phyloP scores from a whole-genome alignment of 2,113 vertebrate species.

The Blennius ocellaris region DNA sequence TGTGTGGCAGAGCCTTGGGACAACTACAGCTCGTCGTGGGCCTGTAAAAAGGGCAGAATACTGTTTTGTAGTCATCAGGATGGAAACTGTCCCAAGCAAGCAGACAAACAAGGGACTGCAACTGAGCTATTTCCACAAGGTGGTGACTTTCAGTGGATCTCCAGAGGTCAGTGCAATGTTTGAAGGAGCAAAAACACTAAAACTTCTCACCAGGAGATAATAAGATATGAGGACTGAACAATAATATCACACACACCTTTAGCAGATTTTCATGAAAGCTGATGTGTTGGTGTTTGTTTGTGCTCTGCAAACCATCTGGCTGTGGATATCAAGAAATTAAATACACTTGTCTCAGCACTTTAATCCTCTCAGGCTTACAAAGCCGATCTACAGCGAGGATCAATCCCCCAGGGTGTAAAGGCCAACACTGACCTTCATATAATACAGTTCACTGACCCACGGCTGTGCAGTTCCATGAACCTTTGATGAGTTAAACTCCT shows the following conservation, averaged over 20 bases:
- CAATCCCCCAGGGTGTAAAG: constrained; percentile 53
- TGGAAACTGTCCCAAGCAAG: constrained; percentile 48
- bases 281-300: constrained; percentile 4
- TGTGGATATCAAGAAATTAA: constrained; percentile 20
- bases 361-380: constrained; percentile 56
- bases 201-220: constrained; percentile 12
- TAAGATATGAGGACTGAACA: background rate
- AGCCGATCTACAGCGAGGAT: constrained; percentile 55
- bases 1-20: constrained; percentile 7
- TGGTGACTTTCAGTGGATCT: constrained; percentile 41
- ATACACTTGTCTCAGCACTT: constrained; percentile 25
- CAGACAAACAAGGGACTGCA: constrained; percentile 44
- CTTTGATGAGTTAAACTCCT: constrained; percentile 18
- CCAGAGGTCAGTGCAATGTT: constrained; percentile 30
- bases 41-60: constrained; percentile 31
- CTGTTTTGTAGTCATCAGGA: constrained; percentile 32
- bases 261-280: background rate
- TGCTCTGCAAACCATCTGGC: constrained; percentile 11
- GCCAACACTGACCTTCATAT: constrained; percentile 41
- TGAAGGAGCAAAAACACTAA: background rate
- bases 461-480: constrained; percentile 1
- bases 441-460: constrained; percentile 18
- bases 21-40: constrained; percentile 31
- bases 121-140: constrained; percentile 25
- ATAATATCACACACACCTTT: background rate